Evolutionary conservation across 2,888 invertebrate genomes (phyloP), one percentile per base, ranked within the genome.

Genomic region (Amblyjoppa proteus): DNA sequence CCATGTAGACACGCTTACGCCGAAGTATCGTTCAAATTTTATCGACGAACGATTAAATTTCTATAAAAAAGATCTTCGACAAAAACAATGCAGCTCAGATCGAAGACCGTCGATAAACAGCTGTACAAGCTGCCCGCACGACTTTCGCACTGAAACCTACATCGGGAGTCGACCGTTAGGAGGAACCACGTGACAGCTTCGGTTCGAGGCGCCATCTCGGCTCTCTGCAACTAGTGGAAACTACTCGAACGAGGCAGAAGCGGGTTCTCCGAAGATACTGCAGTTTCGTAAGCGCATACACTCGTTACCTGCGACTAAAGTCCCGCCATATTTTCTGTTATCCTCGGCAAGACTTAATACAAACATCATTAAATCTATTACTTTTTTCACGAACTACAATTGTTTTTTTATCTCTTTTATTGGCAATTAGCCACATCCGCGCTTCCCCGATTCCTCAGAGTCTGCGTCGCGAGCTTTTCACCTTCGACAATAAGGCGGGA

Each of bases 161-260:
- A 28, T 2, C 53, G 20, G 53, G 53, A 78, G 70, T 85, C 74
- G 56, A 11, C 58, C 84, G 74, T 81, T 53, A 81, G 81, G 81
- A 69, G 84, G 81, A 78, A 41, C 77, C 53, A 81, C 78, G 69
- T 53, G 69, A 73, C 68, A 11, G 68, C 31, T 28, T 51, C 31
- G 34, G 53, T 75, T 25, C 31, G 77, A 11, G 74, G 78, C 81
- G 81, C 84, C 84, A 81, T 81, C 84, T 85, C 74, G 45, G 11
- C 31, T 31, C 53, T 28, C 58, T 5, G 31, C 13, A 3, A 74
- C 11, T 61, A 75, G 56, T 69, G 31, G 74, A 81, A 76, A 61
- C 78, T 20, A 53, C 31, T 75, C 78, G 69, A 45, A 41, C n/a
- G 56, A 20, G 38, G 45, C 31, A 58, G 61, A 79, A n/a, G 20